Percentiles rank a stretch among this genome's conserved stretches.
Conservation (phyloP, 2,113 vertebrate genomes). For the Otocyon megalotis region DNA sequence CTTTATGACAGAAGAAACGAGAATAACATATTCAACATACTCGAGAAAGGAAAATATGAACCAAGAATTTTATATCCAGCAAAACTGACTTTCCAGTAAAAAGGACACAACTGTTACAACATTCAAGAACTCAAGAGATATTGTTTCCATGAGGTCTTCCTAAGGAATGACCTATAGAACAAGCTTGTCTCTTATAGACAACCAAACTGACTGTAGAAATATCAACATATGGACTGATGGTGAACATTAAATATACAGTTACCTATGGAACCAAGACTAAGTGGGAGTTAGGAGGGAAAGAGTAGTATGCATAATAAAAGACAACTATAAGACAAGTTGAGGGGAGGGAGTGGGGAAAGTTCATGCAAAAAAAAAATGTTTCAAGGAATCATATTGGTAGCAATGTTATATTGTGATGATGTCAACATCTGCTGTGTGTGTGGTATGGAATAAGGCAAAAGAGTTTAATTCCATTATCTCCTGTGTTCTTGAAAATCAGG, state of each 20-base stretch:
- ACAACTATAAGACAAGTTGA: not conserved
- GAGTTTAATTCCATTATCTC: not conserved
- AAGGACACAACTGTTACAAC: not conserved
- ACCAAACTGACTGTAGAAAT: too few relatives aligned
- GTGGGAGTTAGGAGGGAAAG: not conserved
- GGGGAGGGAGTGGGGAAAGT: not conserved
- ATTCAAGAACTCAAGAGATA: not conserved
- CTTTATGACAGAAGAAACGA: conserved; percentile 5
- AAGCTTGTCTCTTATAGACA: not conserved
- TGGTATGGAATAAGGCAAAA: not conserved
- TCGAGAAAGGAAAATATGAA: not conserved
- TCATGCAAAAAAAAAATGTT: not conserved
- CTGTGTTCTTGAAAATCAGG: not conserved
- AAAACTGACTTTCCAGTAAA: not conserved
- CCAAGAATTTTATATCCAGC: not conserved
- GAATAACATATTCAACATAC: not conserved
- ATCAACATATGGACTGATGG: rapidly evolving
- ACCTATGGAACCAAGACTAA: not conserved
- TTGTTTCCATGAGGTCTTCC: not conserved
- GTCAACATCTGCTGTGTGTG: not conserved
- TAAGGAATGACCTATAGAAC: not conserved
- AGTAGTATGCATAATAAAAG: not conserved
- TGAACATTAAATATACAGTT: not conserved
- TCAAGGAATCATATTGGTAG: not conserved
- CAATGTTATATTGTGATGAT: not conserved